phyloP scores from a whole-genome alignment of 2,888 invertebrate species.

The Agrenia bidenticulata region DNA sequence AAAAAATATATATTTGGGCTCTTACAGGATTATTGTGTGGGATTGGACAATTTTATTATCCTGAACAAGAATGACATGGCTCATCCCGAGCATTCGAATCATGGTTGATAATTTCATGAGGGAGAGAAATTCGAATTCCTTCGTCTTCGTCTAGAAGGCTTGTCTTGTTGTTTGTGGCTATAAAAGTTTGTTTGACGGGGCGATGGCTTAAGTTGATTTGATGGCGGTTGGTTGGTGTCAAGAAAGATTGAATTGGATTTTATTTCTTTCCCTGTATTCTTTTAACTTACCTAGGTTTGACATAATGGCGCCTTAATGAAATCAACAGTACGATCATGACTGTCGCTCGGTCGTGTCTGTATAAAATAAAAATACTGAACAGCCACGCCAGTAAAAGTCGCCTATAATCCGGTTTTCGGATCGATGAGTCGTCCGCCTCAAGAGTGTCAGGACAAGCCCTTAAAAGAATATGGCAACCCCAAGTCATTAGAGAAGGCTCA shows the following conservation, averaged over 20 bases:
- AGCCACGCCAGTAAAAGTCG: slow-evolving; percentile 3
- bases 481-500: too few species aligned
- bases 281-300: slow-evolving; percentile 44
- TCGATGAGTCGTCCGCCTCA: slow-evolving; percentile 31
- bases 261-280: slow-evolving; percentile 35
- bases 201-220: slow-evolving; percentile 39
- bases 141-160: slow-evolving; percentile 15
- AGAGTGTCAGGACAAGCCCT: too few species aligned
- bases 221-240: slow-evolving; percentile 35
- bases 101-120: slow-evolving; percentile 9
- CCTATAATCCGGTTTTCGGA: slow-evolving; percentile 52
- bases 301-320: slow-evolving; percentile 54
- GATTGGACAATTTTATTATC: slow-evolving; percentile 21
- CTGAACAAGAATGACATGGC: slow-evolving; percentile 15
- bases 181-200: slow-evolving; percentile 43
- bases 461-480: too few species aligned
- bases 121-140: slow-evolving; percentile 6
- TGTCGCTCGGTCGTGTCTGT: slow-evolving; percentile 21
- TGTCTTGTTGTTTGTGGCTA: slow-evolving; percentile 26
- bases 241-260: slow-evolving; percentile 24
- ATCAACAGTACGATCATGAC: slow-evolving; percentile 53
- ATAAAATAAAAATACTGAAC: background rate
- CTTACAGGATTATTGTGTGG: slow-evolving; percentile 20
- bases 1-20: background rate
- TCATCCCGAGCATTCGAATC: slow-evolving; percentile 19